These are phyloP conservation scores for Guaruba guarouba DNA, from an alignment of 2,113 vertebrate genomes.

Conservation along the genomic window DNA sequence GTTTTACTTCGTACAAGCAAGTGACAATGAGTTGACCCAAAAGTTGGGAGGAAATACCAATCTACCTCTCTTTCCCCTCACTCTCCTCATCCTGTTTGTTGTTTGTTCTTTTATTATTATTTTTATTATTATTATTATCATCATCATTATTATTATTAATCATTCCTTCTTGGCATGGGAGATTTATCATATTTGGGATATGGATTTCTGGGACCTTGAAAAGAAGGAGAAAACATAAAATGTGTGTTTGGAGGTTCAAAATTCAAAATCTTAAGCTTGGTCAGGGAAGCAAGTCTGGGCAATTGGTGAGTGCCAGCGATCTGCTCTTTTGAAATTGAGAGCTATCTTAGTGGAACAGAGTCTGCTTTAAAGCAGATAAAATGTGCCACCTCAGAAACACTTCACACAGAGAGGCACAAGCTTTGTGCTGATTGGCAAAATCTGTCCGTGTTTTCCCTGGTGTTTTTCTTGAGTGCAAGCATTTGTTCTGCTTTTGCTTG, in stretches of 20 bases:
- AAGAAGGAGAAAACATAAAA: neutral
- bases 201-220: neutral
- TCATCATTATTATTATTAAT: neutral
- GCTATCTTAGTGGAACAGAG: neutral
- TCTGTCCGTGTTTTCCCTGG: neutral
- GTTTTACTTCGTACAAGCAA: neutral
- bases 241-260: neutral
- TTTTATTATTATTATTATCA: neutral
- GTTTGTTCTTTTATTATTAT: neutral
- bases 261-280: neutral
- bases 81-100: neutral
- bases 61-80: rapidly evolving
- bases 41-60: neutral
- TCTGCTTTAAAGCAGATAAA: constrained; percentile 7
- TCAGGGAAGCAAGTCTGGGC: neutral
- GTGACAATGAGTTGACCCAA: neutral
- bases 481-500: constrained; percentile 41
- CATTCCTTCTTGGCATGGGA: neutral
- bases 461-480: constrained; percentile 15
- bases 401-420: neutral
- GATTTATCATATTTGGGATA: neutral
- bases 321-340: neutral
- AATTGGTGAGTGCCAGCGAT: neutral
- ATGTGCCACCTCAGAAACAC: neutral
- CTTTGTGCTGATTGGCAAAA: neutral